phyloP scores from a whole-genome alignment of 2,797 vertebrate genomes.

The Rhincodon typus region DNA sequence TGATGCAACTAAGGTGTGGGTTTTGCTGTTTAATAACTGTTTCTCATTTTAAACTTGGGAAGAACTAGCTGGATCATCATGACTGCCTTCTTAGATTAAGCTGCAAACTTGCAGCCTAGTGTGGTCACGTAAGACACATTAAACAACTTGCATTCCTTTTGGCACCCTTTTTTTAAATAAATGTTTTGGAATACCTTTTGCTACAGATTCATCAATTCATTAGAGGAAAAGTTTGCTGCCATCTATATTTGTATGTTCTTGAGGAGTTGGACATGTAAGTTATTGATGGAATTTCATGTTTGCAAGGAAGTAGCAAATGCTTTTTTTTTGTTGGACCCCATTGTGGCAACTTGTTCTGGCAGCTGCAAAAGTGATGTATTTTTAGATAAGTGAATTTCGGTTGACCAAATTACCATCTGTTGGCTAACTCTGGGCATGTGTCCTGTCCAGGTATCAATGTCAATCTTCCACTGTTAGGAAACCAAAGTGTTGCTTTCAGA shows the following conservation, averaged over 20 bases:
- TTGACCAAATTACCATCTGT: background rate
- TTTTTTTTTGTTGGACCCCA: background rate
- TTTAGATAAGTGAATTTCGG: slow-evolving; percentile 23
- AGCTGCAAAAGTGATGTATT: slow-evolving; percentile 23
- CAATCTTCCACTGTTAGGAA: background rate
- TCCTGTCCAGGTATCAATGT: background rate
- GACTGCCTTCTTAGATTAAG: background rate
- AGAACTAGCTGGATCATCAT: background rate
- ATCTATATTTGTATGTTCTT: background rate
- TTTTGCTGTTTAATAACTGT: background rate
- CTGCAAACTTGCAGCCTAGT: background rate
- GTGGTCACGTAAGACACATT: background rate
- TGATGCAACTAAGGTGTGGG: background rate
- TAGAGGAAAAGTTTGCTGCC: background rate
- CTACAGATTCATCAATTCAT: background rate
- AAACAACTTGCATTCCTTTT: background rate
- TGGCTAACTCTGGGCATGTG: background rate
- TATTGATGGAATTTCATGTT: background rate
- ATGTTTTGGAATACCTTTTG: background rate
- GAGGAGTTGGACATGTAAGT: background rate
- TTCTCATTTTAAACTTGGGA: background rate
- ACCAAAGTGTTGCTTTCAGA: background rate
- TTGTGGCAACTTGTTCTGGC: background rate
- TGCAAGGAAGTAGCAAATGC: background rate
- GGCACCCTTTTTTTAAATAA: background rate